A percentile compares a stretch with the other conserved stretches of the same genome.
Evolutionary conservation across 92 coral and sea anemone genomes (phyloP).

Genomic region (Desmophyllum pertusum): DNA sequence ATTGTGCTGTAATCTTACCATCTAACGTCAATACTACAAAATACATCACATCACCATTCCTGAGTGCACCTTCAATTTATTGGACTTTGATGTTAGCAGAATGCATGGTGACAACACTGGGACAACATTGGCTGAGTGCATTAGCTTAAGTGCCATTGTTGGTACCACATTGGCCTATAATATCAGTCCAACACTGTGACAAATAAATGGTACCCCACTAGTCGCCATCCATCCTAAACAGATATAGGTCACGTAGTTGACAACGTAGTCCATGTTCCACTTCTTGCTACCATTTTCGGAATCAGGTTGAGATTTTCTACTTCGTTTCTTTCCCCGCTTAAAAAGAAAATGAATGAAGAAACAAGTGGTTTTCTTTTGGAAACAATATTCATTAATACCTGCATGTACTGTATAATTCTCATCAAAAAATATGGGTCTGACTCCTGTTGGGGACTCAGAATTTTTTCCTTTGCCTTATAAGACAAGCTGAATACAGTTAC

Average conservation of each 20-base stretch:
- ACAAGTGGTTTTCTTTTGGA: not conserved
- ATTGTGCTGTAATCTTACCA: not conserved
- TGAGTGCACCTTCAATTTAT: too few species aligned
- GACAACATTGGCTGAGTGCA: not conserved
- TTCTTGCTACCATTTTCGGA: constrained; percentile 64
- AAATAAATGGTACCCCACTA: constrained; percentile 85
- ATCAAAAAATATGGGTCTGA: too few species aligned
- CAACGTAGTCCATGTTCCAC: constrained; percentile 81
- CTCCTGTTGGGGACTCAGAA: too few species aligned
- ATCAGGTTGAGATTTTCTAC: constrained; percentile 64
- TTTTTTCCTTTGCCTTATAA: too few species aligned
- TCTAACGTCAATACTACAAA: not conserved
- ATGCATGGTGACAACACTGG: not conserved
- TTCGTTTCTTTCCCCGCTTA: constrained; percentile 68
- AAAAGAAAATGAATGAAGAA: constrained; percentile 1
- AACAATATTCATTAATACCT: not conserved
- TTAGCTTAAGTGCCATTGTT: not conserved
- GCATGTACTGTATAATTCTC: too few species aligned
- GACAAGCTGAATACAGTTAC: too few species aligned
- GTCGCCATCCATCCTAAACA: constrained; percentile 96
- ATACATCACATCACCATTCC: not conserved
- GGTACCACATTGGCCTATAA: constrained; percentile 37
- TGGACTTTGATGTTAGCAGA: not conserved
- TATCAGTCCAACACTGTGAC: constrained; percentile 78
- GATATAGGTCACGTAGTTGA: constrained; percentile 81